Conservation (phyloP, 1,140 invertebrate genomes). For the Melanaphis sacchari region DNA sequence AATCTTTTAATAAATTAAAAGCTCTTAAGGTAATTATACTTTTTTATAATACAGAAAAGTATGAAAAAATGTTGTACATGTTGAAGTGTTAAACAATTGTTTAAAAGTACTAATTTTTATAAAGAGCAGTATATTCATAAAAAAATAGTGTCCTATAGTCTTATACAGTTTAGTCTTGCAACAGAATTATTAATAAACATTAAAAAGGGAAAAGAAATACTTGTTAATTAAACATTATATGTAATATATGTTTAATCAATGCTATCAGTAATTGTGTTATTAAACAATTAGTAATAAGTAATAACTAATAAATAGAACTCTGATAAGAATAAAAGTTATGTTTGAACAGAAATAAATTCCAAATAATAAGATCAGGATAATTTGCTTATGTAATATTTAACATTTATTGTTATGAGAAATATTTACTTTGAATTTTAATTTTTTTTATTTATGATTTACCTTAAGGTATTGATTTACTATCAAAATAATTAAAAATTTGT, state of each 20-base stretch:
- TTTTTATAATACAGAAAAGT: background rate
- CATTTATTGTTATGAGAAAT: background rate
- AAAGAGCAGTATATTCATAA: too few species aligned
- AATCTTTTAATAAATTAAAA: background rate
- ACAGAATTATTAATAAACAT: background rate
- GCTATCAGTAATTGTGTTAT: background rate
- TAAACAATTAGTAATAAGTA: background rate
- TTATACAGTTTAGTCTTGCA: background rate
- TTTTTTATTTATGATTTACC: background rate
- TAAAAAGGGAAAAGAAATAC: background rate
- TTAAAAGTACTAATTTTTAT: too few species aligned
- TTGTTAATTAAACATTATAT: background rate
- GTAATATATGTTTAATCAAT: background rate
- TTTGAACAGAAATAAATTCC: background rate
- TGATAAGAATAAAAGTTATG: background rate
- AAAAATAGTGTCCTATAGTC: too few species aligned
- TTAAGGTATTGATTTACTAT: background rate
- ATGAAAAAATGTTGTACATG: background rate
- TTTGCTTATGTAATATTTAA: background rate
- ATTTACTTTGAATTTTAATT: background rate
- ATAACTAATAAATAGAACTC: background rate
- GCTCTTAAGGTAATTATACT: background rate
- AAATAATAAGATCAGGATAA: background rate
- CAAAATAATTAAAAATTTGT: background rate
- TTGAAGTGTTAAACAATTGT: background rate